These are phyloP conservation scores for Tineola bisselliella DNA, from an alignment of 2,888 invertebrate species.

Conservation along the genomic window DNA sequence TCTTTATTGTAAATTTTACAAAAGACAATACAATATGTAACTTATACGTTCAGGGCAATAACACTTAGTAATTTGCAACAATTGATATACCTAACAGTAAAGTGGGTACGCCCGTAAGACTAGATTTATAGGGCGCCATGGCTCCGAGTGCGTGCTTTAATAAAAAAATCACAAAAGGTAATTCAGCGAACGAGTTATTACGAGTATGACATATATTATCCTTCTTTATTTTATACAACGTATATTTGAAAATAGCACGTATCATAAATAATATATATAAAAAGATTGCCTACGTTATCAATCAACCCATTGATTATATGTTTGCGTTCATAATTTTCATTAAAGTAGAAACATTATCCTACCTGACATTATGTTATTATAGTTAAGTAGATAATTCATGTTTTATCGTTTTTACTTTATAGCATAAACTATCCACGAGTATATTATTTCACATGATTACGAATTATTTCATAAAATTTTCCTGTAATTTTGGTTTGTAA, in stretches of 20 bases:
- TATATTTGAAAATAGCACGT: background rate
- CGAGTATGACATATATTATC: conserved; percentile 40
- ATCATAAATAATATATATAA: background rate
- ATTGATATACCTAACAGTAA: conserved; percentile 46
- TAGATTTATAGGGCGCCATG: conserved; percentile 60
- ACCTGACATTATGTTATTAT: background rate
- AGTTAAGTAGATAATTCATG: background rate
- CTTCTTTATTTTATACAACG: background rate
- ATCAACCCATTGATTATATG: background rate
- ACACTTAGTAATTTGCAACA: conserved; percentile 38
- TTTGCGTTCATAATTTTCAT: background rate
- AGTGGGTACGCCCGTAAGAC: conserved; percentile 48
- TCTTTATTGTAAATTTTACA: too few relatives aligned
- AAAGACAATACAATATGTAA: too few relatives aligned
- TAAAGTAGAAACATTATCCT: background rate
- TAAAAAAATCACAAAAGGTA: conserved; percentile 59
- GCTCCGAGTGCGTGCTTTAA: conserved; percentile 50
- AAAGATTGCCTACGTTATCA: background rate
- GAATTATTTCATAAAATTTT: too few relatives aligned
- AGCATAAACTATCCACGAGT: background rate
- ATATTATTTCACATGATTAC: too few relatives aligned
- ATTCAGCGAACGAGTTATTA: conserved; percentile 61
- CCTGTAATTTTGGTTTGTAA: too few relatives aligned
- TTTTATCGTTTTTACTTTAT: background rate
- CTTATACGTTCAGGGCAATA: too few relatives aligned